phyloP scores from a whole-genome alignment of 2,888 invertebrate genomes.

The Mythimna vitellina region DNA sequence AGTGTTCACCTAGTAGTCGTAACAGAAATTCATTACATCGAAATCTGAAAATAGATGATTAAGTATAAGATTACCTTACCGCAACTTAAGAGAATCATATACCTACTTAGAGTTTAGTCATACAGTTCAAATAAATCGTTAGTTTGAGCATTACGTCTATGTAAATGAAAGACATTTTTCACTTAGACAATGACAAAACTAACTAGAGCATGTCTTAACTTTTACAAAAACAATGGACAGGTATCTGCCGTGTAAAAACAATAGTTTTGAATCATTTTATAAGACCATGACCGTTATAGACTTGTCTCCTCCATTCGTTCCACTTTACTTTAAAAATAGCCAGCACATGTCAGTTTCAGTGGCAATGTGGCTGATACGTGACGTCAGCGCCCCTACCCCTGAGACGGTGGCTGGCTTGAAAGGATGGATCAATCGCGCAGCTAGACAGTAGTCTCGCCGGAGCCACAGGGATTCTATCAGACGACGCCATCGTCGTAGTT shows the following conservation, averaged over 20 bases:
- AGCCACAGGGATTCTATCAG: constrained; percentile 25
- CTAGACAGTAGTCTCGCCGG: constrained; percentile 54
- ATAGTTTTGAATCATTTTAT: constrained; percentile 9
- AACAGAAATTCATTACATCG: not conserved
- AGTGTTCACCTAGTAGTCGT: too few relatives aligned
- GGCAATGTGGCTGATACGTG: constrained; percentile 21
- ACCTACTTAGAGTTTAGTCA: not conserved
- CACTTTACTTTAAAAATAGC: constrained; percentile 32
- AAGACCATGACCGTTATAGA: constrained; percentile 14
- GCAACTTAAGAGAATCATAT: not conserved
- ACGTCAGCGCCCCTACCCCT: constrained; percentile 39
- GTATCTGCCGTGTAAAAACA: not conserved
- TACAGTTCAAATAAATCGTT: not conserved
- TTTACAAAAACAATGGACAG: constrained; percentile 1
- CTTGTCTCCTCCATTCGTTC: constrained; percentile 10
- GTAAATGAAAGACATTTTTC: not conserved
- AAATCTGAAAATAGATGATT: not conserved
- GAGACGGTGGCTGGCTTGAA: constrained; percentile 11
- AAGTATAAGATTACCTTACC: not conserved
- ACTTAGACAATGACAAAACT: constrained; percentile 1
- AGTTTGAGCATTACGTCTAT: not conserved
- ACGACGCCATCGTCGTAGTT: constrained; percentile 33
- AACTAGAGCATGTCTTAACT: not conserved
- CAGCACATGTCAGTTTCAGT: constrained; percentile 10
- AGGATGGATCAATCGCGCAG: constrained; percentile 49